phyloP scores from a whole-genome alignment of 2,113 vertebrate species.

The Narcine bancroftii region DNA sequence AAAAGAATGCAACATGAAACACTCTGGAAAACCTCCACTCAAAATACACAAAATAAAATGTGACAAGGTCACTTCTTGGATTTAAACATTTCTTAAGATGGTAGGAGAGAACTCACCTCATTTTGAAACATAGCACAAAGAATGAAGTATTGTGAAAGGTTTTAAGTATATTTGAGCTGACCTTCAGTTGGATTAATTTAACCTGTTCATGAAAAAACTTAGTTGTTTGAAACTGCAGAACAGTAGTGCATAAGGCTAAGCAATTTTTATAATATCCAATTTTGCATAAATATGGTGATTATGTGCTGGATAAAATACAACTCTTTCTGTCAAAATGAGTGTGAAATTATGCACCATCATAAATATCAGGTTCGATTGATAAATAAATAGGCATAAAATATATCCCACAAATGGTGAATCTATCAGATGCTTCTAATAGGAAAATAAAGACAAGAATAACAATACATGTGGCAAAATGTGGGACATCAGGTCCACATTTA shows the following conservation, averaged over 20 bases:
- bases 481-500: neutral
- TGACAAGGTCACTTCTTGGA: neutral
- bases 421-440: neutral
- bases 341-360: neutral
- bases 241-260: neutral
- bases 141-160: neutral
- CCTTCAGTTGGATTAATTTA: constrained; percentile 12
- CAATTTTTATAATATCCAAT: neutral
- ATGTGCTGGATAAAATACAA: too few relatives aligned
- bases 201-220: neutral
- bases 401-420: neutral
- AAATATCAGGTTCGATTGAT: too few relatives aligned
- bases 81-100: neutral
- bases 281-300: neutral
- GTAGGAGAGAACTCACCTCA: neutral
- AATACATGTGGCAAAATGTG: neutral
- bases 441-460: constrained; percentile 4
- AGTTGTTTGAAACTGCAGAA: neutral
- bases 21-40: neutral
- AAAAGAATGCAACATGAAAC: neutral
- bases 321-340: neutral
- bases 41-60: neutral
- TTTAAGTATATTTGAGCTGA: constrained; percentile 26
- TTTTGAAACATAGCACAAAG: neutral
- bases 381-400: too few relatives aligned